phyloP scores from a whole-genome alignment of 2,888 invertebrate genomes.

The Xestia sexstrigata region DNA sequence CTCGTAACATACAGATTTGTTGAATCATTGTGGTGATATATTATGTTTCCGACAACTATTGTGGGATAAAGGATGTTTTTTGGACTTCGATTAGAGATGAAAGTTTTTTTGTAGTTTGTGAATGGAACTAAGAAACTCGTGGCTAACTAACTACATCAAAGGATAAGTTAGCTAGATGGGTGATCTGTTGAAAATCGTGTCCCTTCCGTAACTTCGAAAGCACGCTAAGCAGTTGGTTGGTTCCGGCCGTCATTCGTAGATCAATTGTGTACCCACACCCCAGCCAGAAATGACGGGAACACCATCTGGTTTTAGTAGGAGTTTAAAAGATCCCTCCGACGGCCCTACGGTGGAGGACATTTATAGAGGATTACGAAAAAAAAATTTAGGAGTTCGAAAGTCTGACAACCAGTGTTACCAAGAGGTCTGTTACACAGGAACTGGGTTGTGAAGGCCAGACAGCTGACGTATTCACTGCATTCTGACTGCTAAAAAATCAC shows the following conservation, averaged over 20 bases:
- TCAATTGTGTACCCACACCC: not conserved
- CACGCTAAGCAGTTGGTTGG: not conserved
- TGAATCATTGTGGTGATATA: constrained; percentile 80
- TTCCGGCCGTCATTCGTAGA: not conserved
- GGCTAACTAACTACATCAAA: not conserved
- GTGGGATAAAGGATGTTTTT: constrained; percentile 3
- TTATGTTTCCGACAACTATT: constrained; percentile 34
- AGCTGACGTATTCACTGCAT: not conserved
- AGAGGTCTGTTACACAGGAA: not conserved
- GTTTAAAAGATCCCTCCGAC: too few species aligned
- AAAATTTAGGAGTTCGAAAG: too few species aligned
- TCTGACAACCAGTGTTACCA: not conserved
- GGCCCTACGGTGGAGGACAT: too few species aligned
- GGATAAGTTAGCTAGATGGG: not conserved
- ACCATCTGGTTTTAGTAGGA: too few species aligned
- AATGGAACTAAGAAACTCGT: not conserved
- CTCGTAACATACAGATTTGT: constrained; percentile 81
- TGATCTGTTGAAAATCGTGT: not conserved
- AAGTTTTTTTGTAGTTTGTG: not conserved
- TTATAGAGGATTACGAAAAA: too few species aligned
- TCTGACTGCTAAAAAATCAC: not conserved
- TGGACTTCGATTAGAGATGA: not conserved
- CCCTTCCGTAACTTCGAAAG: not conserved
- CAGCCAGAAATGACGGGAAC: too few species aligned
- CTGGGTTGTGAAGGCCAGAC: not conserved